phyloP scores from a whole-genome alignment of 1,140 invertebrate genomes.

The Pomacea maculata region DNA sequence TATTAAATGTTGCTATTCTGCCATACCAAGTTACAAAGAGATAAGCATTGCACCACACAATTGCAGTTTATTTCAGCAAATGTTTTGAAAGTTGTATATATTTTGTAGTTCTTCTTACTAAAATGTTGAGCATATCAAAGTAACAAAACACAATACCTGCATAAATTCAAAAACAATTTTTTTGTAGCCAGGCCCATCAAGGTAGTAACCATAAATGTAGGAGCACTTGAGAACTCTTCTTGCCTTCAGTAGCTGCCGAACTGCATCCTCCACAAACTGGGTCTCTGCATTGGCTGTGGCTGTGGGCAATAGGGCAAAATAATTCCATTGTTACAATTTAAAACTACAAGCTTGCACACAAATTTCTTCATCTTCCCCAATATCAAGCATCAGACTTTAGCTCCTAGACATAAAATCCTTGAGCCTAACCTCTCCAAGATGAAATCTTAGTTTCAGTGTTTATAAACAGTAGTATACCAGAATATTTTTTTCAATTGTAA shows the following conservation, averaged over 20 bases:
- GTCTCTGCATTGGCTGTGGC: slow-evolving; percentile 61
- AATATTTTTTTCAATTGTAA: too few species aligned
- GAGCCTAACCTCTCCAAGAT: too few species aligned
- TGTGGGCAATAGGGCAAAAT: slow-evolving; percentile 14
- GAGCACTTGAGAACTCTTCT: slow-evolving; percentile 74
- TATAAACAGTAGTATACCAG: too few species aligned
- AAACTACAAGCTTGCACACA: neutral
- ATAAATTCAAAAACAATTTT: slow-evolving; percentile 78
- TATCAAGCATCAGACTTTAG: neutral
- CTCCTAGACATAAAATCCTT: too few species aligned
- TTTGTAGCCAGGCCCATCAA: slow-evolving; percentile 75
- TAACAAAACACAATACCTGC: slow-evolving; percentile 67
- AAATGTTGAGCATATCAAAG: too few species aligned
- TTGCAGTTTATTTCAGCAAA: too few species aligned
- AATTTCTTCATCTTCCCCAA: neutral
- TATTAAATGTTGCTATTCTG: too few species aligned
- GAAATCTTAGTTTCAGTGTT: too few species aligned
- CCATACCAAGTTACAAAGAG: too few species aligned
- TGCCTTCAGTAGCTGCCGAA: slow-evolving; percentile 74
- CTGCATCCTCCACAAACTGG: slow-evolving; percentile 74
- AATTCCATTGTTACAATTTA: slow-evolving; percentile 4
- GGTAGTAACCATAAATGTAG: slow-evolving; percentile 76
- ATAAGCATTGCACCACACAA: neutral
- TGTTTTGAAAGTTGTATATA: too few species aligned
- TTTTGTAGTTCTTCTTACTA: too few species aligned